Conservation (phyloP, 2,797 vertebrate genomes). For the Coccyzus lansbergi region DNA sequence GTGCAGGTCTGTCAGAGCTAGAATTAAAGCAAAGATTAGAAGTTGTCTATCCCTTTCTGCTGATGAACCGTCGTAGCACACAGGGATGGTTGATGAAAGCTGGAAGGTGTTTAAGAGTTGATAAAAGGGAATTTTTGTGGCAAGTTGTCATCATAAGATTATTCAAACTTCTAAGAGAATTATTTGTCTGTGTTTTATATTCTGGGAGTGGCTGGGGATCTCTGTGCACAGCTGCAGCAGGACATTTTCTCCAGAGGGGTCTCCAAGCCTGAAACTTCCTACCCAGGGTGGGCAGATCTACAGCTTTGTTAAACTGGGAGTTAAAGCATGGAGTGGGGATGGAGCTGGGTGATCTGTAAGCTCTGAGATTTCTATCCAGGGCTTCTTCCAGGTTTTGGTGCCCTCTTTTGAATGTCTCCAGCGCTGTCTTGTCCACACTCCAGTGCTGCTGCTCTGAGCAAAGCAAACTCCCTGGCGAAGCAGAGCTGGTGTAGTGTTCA, state of each 20-base stretch:
- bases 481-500: not conserved
- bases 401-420: fast-evolving
- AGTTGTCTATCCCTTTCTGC: not conserved
- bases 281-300: not conserved
- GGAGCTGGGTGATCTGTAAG: too few relatives aligned
- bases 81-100: slow-evolving; percentile 20
- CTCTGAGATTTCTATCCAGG: not conserved
- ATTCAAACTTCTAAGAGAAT: not conserved
- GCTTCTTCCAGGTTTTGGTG: not conserved
- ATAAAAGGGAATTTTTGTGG: slow-evolving; percentile 51
- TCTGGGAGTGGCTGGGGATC: not conserved
- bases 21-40: slow-evolving; percentile 30
- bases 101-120: not conserved
- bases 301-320: not conserved
- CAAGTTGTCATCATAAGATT: not conserved
- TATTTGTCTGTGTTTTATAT: not conserved
- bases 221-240: not conserved
- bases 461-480: not conserved
- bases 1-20: slow-evolving; percentile 19
- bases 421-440: not conserved
- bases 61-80: not conserved
- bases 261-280: not conserved
- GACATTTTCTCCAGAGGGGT: not conserved
- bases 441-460: not conserved
- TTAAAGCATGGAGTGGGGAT: not conserved